A percentile compares a stretch with the other conserved stretches of the same genome.
Evolutionary conservation across 1,140 invertebrate genomes (phyloP).

Genomic region (Copidosoma floridanum): DNA sequence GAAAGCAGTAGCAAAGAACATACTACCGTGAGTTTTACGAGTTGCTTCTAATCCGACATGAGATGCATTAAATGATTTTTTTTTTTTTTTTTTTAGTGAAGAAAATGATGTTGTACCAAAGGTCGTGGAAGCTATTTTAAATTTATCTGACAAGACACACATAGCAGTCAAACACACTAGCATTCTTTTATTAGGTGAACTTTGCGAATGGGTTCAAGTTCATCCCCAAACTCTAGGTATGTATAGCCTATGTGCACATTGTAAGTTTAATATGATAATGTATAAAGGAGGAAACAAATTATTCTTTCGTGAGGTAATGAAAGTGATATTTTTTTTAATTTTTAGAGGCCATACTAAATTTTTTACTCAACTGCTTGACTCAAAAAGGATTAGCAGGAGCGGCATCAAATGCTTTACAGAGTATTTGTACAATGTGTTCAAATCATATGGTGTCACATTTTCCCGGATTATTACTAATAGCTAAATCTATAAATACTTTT

Average conservation of each 20-base stretch:
- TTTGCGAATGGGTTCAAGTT: conserved; percentile 93
- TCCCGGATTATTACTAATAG: conserved; percentile 76
- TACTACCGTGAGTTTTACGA: conserved; percentile 79
- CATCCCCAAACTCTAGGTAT: conserved; percentile 76
- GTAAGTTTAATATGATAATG: not conserved
- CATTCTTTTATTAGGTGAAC: conserved; percentile 84
- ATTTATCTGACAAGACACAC: conserved; percentile 80
- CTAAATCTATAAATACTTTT: conserved; percentile 76
- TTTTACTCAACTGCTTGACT: conserved; percentile 72
- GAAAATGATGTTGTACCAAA: conserved; percentile 91
- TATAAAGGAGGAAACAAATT: no score
- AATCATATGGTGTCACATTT: conserved; percentile 80
- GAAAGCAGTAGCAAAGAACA: conserved; percentile 93
- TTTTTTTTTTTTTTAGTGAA: conserved; percentile 68
- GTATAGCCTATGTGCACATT: no score
- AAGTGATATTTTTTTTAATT: conserved; percentile 26
- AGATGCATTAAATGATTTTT: no score
- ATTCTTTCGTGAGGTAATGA: no score
- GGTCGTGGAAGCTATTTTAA: conserved; percentile 87
- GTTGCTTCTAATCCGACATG: not conserved
- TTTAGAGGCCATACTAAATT: conserved; percentile 76
- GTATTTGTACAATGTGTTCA: conserved; percentile 76
- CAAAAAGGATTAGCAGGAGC: conserved; percentile 72
- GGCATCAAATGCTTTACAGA: conserved; percentile 73
- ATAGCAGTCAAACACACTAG: conserved; percentile 87